Conservation (phyloP, 2,113 vertebrate genomes). For the human region GRCh38 chr4:69941001-69941500, state of each 20-base stretch:
- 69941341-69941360: neutral
- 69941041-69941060: neutral
- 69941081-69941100: neutral
- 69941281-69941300: neutral
- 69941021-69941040: neutral
- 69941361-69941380: neutral
- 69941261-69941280: neutral
- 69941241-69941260: neutral
- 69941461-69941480: neutral
- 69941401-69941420: neutral
- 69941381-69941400: neutral
- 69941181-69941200: neutral
- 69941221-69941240: neutral
- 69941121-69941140: neutral
- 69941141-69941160: neutral
- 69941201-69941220: neutral
- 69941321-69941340: neutral
- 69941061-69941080: conserved; percentile 47
- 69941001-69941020: conserved; percentile 50
- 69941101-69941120: neutral
- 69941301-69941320: neutral
- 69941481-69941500: neutral
- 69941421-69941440: neutral
- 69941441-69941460: neutral
- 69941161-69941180: neutral